Base-by-base conservation (phyloP, 2,113 vertebrate species). In the Herpailurus yagouaroundi region DNA sequence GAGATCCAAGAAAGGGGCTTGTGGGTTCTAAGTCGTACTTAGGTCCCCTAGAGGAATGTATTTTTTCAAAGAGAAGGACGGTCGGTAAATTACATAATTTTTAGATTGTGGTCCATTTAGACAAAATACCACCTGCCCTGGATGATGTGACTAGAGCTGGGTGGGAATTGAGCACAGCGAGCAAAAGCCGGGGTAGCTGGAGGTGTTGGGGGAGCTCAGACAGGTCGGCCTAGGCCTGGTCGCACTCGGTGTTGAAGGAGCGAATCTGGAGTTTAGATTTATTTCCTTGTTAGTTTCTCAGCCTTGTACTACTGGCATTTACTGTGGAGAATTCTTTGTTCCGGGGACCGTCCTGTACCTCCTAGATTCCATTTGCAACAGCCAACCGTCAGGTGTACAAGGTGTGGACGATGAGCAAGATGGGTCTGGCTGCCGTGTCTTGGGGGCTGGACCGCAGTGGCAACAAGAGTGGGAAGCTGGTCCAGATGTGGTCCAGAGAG, bases 311-410 rank as follows among this genome's bases (percentile, higher is more conserved):
- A 0, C 18, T 87, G 85, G n/a, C 52, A 33, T 66, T 64, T 45
- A 41, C 27, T 31, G 14, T 23, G 7, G 48, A n/a, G 18, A 31
- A 29, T 41, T 73, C 36, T 76, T 60, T 38, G 57, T n/a, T 48
- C 10, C 0, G 16, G 63, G 33, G 16, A 11, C 55, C 12, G 27
- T 21, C 9, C 11, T 29, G 7, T 29, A 14, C 25, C 3, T 36
- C 33, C 1, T 1, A 4, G 38, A 23, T 69, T 31, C 18, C 8
- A 12, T 11, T 12, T 14, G 5, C 5, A 16, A 4, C 5, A 23
- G 3, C 12, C 21, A 11, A 3, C 8, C 0, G 21, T 73, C 36
- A 5, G 31, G 4, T 45, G 45, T 41, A 1, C 13, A 2, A 45
- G 7, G 45, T 45, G 45, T 45, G 45, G 45, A 45, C 8, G 45